Evolutionary conservation across 1,140 invertebrate species (phyloP).

Genomic region (Rhagoletis pomonella): DNA sequence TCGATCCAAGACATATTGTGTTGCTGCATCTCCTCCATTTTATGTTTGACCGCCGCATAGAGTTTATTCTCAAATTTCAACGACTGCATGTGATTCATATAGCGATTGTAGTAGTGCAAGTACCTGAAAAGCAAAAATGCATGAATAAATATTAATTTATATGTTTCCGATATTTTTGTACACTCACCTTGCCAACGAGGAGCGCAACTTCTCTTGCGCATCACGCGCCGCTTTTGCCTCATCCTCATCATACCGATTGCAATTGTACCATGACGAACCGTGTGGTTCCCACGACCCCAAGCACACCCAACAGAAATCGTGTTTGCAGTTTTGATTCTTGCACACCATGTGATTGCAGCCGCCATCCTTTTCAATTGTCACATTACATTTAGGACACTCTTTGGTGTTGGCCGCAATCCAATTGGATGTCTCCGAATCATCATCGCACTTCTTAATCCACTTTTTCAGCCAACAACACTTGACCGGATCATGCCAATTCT

Average conservation of each 20-base stretch:
- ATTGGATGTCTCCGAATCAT: conserved; percentile 99
- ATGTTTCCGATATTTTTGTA: background rate
- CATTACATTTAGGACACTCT: conserved; percentile 98
- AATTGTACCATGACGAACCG: conserved; percentile 99
- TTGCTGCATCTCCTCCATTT: conserved; percentile 99
- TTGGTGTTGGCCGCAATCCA: conserved; percentile 99
- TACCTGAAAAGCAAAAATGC: conserved; percentile 81
- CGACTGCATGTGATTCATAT: conserved; percentile 99
- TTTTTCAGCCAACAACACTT: conserved; percentile 93
- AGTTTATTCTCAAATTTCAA: conserved; percentile 98
- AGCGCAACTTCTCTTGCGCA: conserved; percentile 95
- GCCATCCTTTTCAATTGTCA: conserved; percentile 98
- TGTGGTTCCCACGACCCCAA: conserved; percentile 99
- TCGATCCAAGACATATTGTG: conserved; percentile 99
- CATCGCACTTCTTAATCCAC: conserved; percentile 99
- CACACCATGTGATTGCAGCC: conserved; percentile 99
- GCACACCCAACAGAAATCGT: conserved; percentile 99
- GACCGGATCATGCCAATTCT: conserved; percentile 99
- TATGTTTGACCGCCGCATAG: conserved; percentile 94
- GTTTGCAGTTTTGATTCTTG: conserved; percentile 98
- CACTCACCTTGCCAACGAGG: conserved; percentile 79
- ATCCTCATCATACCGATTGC: conserved; percentile 98
- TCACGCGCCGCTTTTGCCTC: conserved; percentile 96
- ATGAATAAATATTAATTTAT: conserved; percentile 9
- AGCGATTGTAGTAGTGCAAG: conserved; percentile 98